Evolutionary conservation across 2,113 vertebrate species (phyloP).

Genomic region (Gasterosteus nipponicus): DNA sequence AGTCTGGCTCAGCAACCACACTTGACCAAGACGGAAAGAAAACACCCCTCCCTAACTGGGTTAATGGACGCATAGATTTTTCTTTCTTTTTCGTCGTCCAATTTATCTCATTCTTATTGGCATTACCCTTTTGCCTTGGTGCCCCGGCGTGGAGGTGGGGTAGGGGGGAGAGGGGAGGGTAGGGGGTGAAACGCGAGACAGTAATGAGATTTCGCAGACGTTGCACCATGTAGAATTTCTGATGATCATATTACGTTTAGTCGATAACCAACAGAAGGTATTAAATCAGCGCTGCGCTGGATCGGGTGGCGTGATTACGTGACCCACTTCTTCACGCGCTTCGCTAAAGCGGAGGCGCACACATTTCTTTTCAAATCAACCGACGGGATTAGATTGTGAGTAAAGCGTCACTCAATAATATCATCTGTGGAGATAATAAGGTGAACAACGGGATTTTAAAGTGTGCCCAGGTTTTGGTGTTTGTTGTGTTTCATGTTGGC

Average conservation of each 20-base stretch:
- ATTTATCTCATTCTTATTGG: conserved; percentile 72
- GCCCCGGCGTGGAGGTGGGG: conserved; percentile 32
- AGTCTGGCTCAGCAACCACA: conserved; percentile 12
- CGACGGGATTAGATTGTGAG: conserved; percentile 35
- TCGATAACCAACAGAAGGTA: conserved; percentile 70
- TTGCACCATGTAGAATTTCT: conserved; percentile 69
- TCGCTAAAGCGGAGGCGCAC: conserved; percentile 48
- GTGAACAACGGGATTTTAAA: neutral
- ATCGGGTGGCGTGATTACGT: conserved; percentile 54
- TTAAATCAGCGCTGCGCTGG: conserved; percentile 54
- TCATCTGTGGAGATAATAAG: conserved; percentile 2
- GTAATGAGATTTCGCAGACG: conserved; percentile 74
- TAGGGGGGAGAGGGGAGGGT: conserved; percentile 25
- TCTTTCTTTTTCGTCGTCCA: conserved; percentile 46
- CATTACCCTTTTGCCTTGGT: conserved; percentile 65
- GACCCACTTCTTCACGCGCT: conserved; percentile 42
- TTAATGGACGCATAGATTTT: conserved; percentile 63
- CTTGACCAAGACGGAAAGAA: conserved; percentile 1
- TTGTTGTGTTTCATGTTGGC: neutral
- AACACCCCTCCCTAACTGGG: conserved; percentile 8
- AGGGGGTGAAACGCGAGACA: conserved; percentile 62
- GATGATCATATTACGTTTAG: conserved; percentile 72
- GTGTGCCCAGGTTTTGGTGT: neutral
- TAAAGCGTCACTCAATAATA: conserved; percentile 29
- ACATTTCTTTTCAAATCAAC: conserved; percentile 30